Conservation (phyloP, 2,113 vertebrate species). For the Myotis lucifugus region DNA sequence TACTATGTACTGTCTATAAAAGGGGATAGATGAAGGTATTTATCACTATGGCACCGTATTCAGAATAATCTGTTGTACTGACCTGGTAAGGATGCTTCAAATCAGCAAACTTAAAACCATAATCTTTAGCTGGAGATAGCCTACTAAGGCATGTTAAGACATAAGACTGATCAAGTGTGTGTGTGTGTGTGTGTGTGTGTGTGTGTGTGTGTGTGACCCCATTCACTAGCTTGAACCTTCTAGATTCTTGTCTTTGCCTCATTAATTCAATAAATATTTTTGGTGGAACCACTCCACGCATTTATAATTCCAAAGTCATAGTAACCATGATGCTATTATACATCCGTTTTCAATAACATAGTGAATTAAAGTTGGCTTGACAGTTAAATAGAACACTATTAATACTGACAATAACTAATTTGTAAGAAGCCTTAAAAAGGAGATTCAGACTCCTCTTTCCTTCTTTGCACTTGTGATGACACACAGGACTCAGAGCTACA, state of each 20-base stretch:
- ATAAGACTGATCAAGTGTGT: neutral
- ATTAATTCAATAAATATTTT: neutral
- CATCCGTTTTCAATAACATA: neutral
- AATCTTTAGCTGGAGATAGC: neutral
- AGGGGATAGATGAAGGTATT: neutral
- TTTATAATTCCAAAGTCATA: neutral
- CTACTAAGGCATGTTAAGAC: neutral
- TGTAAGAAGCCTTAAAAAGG: neutral
- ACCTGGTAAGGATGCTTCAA: neutral
- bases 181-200: neutral
- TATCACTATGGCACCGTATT: neutral
- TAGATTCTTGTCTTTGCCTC: neutral
- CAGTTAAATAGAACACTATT: neutral
- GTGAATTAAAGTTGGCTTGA: neutral
- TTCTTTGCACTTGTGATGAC: neutral
- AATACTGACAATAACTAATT: neutral
- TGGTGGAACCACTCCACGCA: neutral
- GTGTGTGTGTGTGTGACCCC: neutral
- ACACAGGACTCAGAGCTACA: neutral
- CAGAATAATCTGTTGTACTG: neutral
- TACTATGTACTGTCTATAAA: neutral
- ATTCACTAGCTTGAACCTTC: neutral
- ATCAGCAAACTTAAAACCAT: neutral
- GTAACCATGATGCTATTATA: neutral
- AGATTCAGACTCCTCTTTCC: neutral